phyloP scores from a whole-genome alignment of 2,113 vertebrate genomes.

The Pachypanchax playfairii region DNA sequence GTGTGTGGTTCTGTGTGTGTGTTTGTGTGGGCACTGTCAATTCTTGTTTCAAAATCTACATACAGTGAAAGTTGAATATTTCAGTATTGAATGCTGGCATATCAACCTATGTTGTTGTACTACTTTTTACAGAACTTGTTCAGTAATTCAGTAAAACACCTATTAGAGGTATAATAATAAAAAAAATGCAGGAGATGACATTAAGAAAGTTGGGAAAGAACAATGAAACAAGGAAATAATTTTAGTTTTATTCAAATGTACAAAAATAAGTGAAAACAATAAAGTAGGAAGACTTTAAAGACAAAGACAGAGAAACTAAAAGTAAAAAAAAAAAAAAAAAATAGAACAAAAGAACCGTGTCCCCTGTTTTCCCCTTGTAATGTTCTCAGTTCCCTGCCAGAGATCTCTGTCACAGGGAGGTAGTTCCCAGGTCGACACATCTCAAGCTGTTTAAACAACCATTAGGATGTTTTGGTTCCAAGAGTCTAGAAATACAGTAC shows the following conservation, averaged over 20 bases:
- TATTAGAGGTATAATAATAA: constrained; percentile 10
- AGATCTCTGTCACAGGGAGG: constrained; percentile 76
- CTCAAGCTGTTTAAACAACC: constrained; percentile 86
- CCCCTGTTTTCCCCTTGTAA: constrained; percentile 70
- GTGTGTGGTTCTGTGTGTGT: constrained; percentile 18
- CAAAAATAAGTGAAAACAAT: constrained; percentile 55
- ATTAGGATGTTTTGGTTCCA: constrained; percentile 82
- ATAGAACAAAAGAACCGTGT: constrained; percentile 61
- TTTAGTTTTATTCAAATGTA: no score
- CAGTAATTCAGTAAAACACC: background rate
- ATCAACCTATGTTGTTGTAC: constrained; percentile 17
- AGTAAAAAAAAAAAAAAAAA: constrained; percentile 65
- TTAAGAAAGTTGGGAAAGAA: constrained; percentile 3
- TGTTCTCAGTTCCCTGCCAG: constrained; percentile 76
- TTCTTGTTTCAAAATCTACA: background rate
- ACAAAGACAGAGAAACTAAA: constrained; percentile 62
- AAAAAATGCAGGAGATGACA: constrained; percentile 21
- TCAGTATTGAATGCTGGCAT: background rate
- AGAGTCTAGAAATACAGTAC: constrained; percentile 73
- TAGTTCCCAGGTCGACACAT: constrained; percentile 78
- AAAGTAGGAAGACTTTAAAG: constrained; percentile 30
- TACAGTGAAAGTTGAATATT: constrained; percentile 26
- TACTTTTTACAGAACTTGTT: background rate
- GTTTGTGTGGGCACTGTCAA: constrained; percentile 2
- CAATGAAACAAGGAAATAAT: no score